Conservation (phyloP, 2,888 invertebrate species). For the Dusona sp. region DNA sequence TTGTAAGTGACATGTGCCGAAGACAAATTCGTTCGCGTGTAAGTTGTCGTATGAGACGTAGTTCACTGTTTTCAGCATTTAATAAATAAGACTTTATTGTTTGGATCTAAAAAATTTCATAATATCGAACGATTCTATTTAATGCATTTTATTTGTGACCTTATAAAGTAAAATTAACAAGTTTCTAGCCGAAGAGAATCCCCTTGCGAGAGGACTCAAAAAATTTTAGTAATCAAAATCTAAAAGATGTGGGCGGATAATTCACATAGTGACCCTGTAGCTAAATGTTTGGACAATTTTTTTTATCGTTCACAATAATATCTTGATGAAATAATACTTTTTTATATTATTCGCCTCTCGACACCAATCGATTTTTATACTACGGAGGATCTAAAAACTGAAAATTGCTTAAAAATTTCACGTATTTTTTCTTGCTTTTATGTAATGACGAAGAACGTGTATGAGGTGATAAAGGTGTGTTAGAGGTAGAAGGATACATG, state of each 20-base stretch:
- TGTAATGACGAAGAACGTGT: constrained; percentile 46
- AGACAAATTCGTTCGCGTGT: no score
- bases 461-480: constrained; percentile 6
- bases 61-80: no score
- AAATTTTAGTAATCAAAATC: not conserved
- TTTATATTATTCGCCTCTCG: not conserved
- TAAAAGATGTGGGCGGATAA: not conserved
- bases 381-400: constrained; percentile 6
- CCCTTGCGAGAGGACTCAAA: no score
- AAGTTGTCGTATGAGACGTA: no score
- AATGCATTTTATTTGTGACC: no score
- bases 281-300: not conserved
- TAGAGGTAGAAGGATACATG: constrained; percentile 21
- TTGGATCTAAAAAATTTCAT: no score
- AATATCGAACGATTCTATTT: no score
- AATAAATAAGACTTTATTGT: no score
- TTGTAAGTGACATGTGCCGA: no score
- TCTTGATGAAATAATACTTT: constrained; percentile 6
- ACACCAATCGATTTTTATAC: not conserved
- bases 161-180: no score
- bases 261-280: not conserved
- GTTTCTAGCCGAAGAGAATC: no score
- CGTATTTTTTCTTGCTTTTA: constrained; percentile 18
- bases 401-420: constrained; percentile 51
- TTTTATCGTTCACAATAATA: not conserved